Evolutionary conservation across 2,888 invertebrate genomes (phyloP).

Genomic region (Eupithecia subumbrata): DNA sequence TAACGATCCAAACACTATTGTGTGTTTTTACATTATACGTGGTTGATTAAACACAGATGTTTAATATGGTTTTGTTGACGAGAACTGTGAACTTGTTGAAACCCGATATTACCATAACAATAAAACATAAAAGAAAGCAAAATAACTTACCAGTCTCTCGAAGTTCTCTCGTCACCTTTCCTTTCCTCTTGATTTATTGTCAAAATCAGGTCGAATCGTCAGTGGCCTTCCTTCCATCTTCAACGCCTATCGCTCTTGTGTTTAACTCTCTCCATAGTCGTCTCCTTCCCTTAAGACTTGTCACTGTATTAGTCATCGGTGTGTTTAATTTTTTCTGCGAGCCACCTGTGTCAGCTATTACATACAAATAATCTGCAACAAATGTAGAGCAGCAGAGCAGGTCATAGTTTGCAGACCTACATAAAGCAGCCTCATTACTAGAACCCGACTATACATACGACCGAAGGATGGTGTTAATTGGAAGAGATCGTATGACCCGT

Average conservation of each 20-base stretch:
- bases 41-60: constrained; percentile 2
- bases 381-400: constrained; percentile 46
- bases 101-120: neutral
- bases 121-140: neutral
- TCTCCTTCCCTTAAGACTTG: constrained; percentile 4
- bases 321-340: constrained; percentile 24
- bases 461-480: constrained; percentile 71
- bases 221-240: neutral
- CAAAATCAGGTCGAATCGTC: neutral
- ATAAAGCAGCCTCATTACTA: constrained; percentile 36
- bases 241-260: neutral
- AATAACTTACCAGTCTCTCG: neutral
- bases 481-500: constrained; percentile 74
- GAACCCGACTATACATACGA: constrained; percentile 63
- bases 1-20: neutral
- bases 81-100: no score
- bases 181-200: neutral
- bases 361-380: constrained; percentile 13
- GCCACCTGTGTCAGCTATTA: constrained; percentile 16
- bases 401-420: constrained; percentile 30
- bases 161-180: neutral
- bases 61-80: neutral
- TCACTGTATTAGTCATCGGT: constrained; percentile 11
- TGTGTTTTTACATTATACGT: neutral
- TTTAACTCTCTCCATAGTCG: neutral